A percentile compares a stretch with the other conserved stretches of the same genome.
These are phyloP conservation scores for Drosophila burlai DNA, from an alignment of 1,140 invertebrate species.

Conservation along the genomic window DNA sequence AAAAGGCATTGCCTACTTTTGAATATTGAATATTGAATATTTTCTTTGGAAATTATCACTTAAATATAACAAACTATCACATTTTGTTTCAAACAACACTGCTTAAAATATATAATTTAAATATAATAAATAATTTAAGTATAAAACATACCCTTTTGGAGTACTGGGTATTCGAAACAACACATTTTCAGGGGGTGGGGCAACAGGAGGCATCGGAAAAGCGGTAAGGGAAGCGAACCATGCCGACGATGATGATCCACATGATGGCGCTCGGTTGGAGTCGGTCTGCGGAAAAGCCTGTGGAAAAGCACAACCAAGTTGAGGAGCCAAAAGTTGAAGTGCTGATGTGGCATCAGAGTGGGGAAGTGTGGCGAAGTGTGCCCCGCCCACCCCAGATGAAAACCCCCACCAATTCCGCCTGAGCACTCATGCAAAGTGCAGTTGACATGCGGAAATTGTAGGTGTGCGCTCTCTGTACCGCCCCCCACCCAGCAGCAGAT, in stretches of 20 bases:
- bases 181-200: neutral
- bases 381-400: neutral
- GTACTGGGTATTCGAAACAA: constrained; percentile 7
- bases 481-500: neutral
- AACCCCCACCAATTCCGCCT: neutral
- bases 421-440: constrained; percentile 80
- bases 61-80: neutral
- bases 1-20: neutral
- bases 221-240: constrained; percentile 23
- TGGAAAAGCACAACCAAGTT: constrained; percentile 62
- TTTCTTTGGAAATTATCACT: neutral
- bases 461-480: constrained; percentile 49
- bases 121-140: neutral
- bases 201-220: neutral
- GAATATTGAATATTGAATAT: no score
- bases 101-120: no score
- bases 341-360: constrained; percentile 42
- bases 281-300: constrained; percentile 25
- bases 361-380: neutral
- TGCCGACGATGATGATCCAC: constrained; percentile 34
- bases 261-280: constrained; percentile 27
- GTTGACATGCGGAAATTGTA: constrained; percentile 82
- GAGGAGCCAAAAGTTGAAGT: constrained; percentile 46
- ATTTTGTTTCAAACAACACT: neutral
- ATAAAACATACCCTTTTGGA: no score